Percentiles rank a stretch among this genome's conserved stretches.
Evolutionary conservation across 2,888 invertebrate genomes (phyloP).

Genomic region (Hydropsyche betteni): DNA sequence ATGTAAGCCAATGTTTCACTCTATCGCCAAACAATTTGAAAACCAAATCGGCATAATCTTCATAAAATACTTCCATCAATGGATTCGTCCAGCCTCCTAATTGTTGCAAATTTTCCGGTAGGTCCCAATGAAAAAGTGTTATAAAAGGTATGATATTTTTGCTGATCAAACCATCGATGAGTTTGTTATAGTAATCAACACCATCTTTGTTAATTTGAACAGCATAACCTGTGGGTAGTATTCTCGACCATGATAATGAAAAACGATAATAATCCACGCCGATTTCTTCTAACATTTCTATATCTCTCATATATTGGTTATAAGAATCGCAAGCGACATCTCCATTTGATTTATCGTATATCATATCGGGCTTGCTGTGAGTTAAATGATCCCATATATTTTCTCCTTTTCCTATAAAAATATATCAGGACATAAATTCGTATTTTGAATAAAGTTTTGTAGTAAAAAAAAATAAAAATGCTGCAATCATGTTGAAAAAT

Average conservation of each 20-base stretch:
- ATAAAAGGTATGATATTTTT: conserved; percentile 68
- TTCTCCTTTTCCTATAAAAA: conserved; percentile 48
- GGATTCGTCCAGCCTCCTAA: conserved; percentile 71
- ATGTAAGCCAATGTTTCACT: conserved; percentile 67
- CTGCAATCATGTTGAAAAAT: too few relatives aligned
- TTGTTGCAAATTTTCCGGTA: conserved; percentile 66
- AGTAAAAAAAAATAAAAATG: too few relatives aligned
- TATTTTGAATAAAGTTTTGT: too few relatives aligned
- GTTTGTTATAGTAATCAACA: conserved; percentile 70
- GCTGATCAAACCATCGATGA: conserved; percentile 68
- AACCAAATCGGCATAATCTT: conserved; percentile 65
- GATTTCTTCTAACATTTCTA: conserved; percentile 60
- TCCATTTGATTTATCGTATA: conserved; percentile 55
- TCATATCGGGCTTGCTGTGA: conserved; percentile 36
- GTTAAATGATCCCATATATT: conserved; percentile 49
- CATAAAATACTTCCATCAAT: conserved; percentile 65
- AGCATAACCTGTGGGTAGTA: conserved; percentile 69
- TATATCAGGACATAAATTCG: neutral
- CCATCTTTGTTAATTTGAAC: conserved; percentile 67
- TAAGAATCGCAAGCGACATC: conserved; percentile 75
- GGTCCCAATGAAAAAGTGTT: conserved; percentile 71
- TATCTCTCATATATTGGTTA: conserved; percentile 67
- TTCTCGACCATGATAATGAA: conserved; percentile 72
- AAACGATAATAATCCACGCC: conserved; percentile 67
- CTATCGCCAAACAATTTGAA: conserved; percentile 63